Conservation (phyloP, 1,140 invertebrate genomes). For the Drosophila fuyamai region DNA sequence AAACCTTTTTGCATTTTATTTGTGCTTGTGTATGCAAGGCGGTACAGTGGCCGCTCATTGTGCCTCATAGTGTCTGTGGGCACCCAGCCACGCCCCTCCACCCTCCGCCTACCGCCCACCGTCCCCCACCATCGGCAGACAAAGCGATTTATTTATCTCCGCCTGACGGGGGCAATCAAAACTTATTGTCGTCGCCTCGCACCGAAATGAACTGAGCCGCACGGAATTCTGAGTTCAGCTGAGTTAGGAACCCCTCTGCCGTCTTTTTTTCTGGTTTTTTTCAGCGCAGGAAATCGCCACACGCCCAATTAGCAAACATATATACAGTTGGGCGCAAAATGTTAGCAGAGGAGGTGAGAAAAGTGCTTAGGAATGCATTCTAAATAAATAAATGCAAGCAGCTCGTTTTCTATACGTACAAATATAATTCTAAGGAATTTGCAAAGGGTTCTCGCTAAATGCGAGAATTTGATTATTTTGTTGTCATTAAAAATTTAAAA, state of each 20-base stretch:
- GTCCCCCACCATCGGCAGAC: constrained; percentile 13
- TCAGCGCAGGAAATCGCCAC: constrained; percentile 75
- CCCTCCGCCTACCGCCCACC: background rate
- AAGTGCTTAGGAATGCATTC: constrained; percentile 22
- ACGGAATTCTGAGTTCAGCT: constrained; percentile 6
- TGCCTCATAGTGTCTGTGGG: constrained; percentile 10
- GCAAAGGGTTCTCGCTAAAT: too few relatives aligned
- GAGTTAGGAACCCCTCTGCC: constrained; percentile 19
- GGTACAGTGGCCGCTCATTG: constrained; percentile 41
- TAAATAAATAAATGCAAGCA: constrained; percentile 5
- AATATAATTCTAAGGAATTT: too few relatives aligned
- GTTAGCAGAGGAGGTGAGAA: constrained; percentile 25
- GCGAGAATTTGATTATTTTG: background rate
- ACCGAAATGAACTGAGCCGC: constrained; percentile 23
- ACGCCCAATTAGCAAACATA: constrained; percentile 79
- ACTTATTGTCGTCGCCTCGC: constrained; percentile 72
- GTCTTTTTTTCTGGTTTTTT: constrained; percentile 3
- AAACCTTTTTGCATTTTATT: constrained; percentile 19
- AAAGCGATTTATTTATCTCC: constrained; percentile 54
- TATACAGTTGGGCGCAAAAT: constrained; percentile 11
- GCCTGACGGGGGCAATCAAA: constrained; percentile 67
- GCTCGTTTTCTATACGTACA: too few relatives aligned
- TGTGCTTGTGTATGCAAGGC: constrained; percentile 21
- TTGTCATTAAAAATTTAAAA: background rate
- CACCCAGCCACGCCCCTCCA: background rate